Percentiles rank a stretch among this genome's conserved stretches.
Evolutionary conservation across 2,888 invertebrate genomes (phyloP).

Genomic region (Leucophenga montana): DNA sequence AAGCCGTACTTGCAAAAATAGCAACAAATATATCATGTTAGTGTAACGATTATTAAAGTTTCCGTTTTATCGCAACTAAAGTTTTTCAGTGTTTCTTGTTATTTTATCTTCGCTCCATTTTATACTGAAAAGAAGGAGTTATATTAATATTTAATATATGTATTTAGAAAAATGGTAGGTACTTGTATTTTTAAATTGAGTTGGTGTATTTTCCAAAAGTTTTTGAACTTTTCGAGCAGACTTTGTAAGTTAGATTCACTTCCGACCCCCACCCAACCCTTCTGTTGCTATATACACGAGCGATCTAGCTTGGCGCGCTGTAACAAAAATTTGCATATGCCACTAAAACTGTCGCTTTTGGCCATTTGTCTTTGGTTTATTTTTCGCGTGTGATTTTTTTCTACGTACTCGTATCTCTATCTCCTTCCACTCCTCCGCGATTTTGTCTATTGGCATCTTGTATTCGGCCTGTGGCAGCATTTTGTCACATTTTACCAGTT

Average conservation of each 20-base stretch:
- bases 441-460: neutral
- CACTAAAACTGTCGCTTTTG: conserved; percentile 27
- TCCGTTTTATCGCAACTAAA: no score
- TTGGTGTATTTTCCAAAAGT: no score
- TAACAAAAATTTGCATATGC: conserved; percentile 26
- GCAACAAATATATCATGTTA: no score
- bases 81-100: no score
- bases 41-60: no score
- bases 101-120: no score
- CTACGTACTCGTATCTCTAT: neutral
- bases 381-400: conserved; percentile 7
- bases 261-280: neutral
- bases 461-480: neutral
- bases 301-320: conserved; percentile 1
- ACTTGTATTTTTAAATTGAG: no score
- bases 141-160: no score
- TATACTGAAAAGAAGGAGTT: no score
- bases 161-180: no score
- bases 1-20: no score
- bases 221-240: no score
- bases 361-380: conserved; percentile 20
- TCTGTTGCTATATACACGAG: neutral
- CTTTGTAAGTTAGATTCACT: neutral
- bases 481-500: conserved; percentile 18
- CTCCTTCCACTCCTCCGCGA: neutral